phyloP scores from a whole-genome alignment of 2,113 vertebrate genomes.

The Shinisaurus crocodilurus region DNA sequence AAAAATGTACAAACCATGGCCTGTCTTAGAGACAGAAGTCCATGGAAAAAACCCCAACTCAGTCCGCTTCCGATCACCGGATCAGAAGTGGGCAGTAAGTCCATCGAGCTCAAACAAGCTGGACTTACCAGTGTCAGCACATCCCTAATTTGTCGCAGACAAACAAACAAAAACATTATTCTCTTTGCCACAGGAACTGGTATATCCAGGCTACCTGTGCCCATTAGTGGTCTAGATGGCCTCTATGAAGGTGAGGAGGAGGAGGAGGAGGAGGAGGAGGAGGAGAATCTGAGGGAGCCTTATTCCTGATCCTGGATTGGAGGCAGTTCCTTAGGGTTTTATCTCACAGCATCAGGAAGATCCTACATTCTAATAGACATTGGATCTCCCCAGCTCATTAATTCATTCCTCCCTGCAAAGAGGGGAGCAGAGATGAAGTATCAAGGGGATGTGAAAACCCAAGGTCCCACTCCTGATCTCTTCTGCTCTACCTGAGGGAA shows the following conservation, averaged over 20 bases:
- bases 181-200: background rate
- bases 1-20: too few relatives aligned
- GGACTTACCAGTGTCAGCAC: too few relatives aligned
- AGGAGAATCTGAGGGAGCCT: background rate
- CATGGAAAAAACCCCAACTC: too few relatives aligned
- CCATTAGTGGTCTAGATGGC: background rate
- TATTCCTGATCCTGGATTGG: background rate
- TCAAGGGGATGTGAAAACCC: too few relatives aligned
- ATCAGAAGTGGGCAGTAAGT: too few relatives aligned
- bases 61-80: too few relatives aligned
- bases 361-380: background rate
- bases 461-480: background rate
- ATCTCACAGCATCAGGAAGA: background rate
- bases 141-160: too few relatives aligned
- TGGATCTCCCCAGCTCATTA: background rate
- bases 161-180: too few relatives aligned
- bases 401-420: background rate
- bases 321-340: background rate
- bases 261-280: background rate
- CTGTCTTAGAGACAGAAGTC: too few relatives aligned
- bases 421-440: background rate
- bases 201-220: background rate
- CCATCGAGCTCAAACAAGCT: too few relatives aligned
- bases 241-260: background rate
- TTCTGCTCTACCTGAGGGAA: background rate